These are phyloP conservation scores for Halichoerus grypus DNA, from an alignment of 2,113 vertebrate genomes.

Conservation along the genomic window DNA sequence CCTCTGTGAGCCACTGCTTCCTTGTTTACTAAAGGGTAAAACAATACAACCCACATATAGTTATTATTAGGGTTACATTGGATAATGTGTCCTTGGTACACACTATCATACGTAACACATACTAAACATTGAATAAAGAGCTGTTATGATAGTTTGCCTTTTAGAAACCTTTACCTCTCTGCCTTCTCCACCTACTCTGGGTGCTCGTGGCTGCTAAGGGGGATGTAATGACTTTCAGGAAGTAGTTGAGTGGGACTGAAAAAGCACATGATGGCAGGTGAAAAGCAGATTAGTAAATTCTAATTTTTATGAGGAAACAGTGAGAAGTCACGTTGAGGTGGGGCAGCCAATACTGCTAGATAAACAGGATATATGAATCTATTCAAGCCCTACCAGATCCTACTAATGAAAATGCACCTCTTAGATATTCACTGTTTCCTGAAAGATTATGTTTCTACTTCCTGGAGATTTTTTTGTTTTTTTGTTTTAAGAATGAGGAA, in stretches of 20 bases:
- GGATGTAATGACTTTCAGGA: not conserved
- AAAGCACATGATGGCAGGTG: not conserved
- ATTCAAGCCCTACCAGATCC: not conserved
- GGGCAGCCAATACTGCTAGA: not conserved
- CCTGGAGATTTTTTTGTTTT: not conserved
- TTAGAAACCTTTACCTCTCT: not conserved
- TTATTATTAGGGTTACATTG: not conserved
- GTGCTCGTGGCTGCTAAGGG: not conserved
- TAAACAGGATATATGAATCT: not conserved
- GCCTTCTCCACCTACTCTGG: not conserved
- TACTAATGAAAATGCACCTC: not conserved
- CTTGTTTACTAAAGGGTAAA: not conserved
- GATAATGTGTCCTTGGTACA: not conserved
- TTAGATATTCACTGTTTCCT: not conserved
- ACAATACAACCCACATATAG: rapidly evolving
- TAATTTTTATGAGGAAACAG: not conserved
- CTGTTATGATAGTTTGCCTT: not conserved
- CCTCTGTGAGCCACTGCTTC: not conserved
- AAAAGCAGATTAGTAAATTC: not conserved
- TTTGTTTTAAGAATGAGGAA: not conserved
- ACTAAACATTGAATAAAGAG: no score
- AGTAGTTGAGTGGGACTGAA: not conserved
- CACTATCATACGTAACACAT: rapidly evolving
- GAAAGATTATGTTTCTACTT: not conserved
- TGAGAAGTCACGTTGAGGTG: not conserved